These are phyloP conservation scores for Speoplatyrhinus poulsoni DNA, from an alignment of 2,113 vertebrate genomes.

Conservation along the genomic window DNA sequence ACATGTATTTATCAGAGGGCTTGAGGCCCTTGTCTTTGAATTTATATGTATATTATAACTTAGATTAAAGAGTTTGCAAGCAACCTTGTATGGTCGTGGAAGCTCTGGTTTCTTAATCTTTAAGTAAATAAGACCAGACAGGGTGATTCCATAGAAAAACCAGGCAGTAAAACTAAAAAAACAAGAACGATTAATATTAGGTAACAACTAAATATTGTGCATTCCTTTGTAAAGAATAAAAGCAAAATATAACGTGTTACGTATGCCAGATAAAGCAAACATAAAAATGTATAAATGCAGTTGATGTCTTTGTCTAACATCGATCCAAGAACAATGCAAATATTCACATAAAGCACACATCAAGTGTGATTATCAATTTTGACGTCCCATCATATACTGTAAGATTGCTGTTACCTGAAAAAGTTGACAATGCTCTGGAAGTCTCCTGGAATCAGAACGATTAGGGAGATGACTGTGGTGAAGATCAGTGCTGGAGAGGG, in stretches of 20 bases:
- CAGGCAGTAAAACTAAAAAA: conserved; percentile 84
- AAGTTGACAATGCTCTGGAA: conserved; percentile 86
- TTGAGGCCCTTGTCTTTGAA: not conserved
- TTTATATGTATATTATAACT: not conserved
- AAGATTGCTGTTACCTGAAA: conserved; percentile 75
- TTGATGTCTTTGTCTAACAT: not conserved
- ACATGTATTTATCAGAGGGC: too few species aligned
- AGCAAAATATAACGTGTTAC: not conserved
- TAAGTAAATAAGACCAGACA: conserved; percentile 85
- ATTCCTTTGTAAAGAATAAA: not conserved
- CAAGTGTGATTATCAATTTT: not conserved
- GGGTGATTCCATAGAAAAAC: conserved; percentile 84
- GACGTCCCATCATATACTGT: not conserved
- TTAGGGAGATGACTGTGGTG: conserved; percentile 77
- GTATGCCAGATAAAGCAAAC: too few species aligned
- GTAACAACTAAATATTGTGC: not conserved
- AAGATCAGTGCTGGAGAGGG: conserved; percentile 87
- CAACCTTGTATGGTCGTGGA: conserved; percentile 82
- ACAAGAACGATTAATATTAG: conserved; percentile 17
- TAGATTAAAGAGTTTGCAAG: conserved; percentile 9
- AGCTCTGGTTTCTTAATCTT: conserved; percentile 86
- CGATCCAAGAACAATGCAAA: not conserved
- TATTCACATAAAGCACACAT: not conserved
- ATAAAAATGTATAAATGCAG: not conserved
- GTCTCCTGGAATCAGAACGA: conserved; percentile 81